Base-by-base conservation (phyloP, 2,113 vertebrate genomes). In the Etia nguti region DNA sequence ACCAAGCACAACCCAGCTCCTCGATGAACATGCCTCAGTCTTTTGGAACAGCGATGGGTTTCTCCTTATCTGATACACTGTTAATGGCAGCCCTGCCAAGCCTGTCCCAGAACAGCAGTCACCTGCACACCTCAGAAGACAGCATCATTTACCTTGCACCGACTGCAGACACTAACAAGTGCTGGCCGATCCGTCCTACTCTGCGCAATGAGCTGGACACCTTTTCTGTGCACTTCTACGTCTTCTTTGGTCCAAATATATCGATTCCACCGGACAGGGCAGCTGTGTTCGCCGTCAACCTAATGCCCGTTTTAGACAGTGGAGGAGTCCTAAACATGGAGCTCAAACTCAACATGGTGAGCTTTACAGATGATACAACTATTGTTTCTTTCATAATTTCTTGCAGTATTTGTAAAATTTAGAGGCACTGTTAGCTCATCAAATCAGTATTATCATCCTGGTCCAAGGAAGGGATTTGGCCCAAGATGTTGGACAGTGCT, bases 161-260 rank as follows among this genome's bases (percentile, higher is more conserved):
- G 84, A 3, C 95, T 83, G 46, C 95, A 18, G 95, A 93, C 92
- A 54, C 89, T 7, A 94, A 96, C 90, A 95, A 93, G 89, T 99
- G 99, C 94, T 99, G 98, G 98, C 99, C 98, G 0, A 96, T 99
- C 75, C 97, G 98, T 1, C 99, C 99, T 0, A 99, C 98, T 0
- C 96, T 99, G 88, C 97, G 99, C 86, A 99, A 99, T 0, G 99
- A 99, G 93, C 95, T 99, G 94, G 98, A 99, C 92, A 98, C 99
- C 85, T 99, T 99, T 96, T 99, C 99, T 0, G 98, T 99, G 81
- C 99, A 99, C 94, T 99, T 99, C 96, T 99, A 99, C 87, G 98
- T 99, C 93, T 99, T 99, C 95, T 99, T 99, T 0, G 98, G 98
- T 13, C 99, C 98, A 80, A 99, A 98, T 0, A 98, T 99, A 83